A percentile compares a stretch with the other conserved stretches of the same genome.
phyloP scores from a whole-genome alignment of 2,888 invertebrate genomes.

The Cryptus viduatorius region DNA sequence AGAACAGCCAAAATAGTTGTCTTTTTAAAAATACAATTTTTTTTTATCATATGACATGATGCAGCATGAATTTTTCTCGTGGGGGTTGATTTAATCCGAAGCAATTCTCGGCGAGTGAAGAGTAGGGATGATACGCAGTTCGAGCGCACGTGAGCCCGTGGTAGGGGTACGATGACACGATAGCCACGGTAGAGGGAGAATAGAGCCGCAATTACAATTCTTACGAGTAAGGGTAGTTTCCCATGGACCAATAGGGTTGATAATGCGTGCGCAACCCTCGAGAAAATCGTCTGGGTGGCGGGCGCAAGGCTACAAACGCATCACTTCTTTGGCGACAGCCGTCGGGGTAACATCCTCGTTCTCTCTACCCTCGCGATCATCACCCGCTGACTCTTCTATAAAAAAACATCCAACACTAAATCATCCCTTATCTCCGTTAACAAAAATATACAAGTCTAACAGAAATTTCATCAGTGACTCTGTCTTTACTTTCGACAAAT shows the following conservation, averaged over 20 bases:
- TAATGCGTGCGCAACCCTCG: constrained; percentile 70
- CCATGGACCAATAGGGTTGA: constrained; percentile 70
- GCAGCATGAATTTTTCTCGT: constrained; percentile 6
- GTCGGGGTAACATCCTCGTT: constrained; percentile 82
- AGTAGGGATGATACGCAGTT: constrained; percentile 36
- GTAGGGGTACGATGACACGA: constrained; percentile 34
- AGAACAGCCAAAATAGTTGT: neutral
- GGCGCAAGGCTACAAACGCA: constrained; percentile 81
- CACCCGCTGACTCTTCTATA: constrained; percentile 58
- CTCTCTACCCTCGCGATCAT: constrained; percentile 71
- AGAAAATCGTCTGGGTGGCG: constrained; percentile 76
- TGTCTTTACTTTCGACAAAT: neutral
- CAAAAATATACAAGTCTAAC: constrained; percentile 20
- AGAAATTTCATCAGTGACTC: constrained; percentile 25
- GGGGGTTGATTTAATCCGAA: constrained; percentile 28
- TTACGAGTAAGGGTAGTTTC: constrained; percentile 66
- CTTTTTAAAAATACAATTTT: neutral
- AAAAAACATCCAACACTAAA: constrained; percentile 43
- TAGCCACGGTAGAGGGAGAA: constrained; percentile 33
- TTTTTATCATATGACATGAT: neutral
- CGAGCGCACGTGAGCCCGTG: constrained; percentile 17
- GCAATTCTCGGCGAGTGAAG: constrained; percentile 2
- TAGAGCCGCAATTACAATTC: constrained; percentile 70
- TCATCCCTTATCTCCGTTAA: constrained; percentile 22
- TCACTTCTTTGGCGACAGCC: constrained; percentile 84